Conservation (phyloP, 2,113 vertebrate species). For the Cyprinodon brontotheroides region DNA sequence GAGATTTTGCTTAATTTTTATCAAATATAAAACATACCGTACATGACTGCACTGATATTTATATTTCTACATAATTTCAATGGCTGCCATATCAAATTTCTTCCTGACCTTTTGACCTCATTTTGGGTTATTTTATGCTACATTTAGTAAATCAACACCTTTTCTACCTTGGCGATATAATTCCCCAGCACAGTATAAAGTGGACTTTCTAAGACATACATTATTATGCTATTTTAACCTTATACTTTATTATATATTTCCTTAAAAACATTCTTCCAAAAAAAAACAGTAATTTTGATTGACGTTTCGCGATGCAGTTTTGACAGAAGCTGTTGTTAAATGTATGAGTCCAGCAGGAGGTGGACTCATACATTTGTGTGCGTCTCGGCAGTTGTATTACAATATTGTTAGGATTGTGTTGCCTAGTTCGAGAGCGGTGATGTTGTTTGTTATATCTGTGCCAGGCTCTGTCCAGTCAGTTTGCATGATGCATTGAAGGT, state of each 20-base stretch:
- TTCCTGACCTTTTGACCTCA: too few species aligned
- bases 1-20: too few species aligned
- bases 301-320: background rate
- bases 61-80: too few species aligned
- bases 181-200: background rate
- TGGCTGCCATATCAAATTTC: too few species aligned
- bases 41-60: too few species aligned
- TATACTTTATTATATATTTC: background rate
- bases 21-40: too few species aligned
- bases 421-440: background rate
- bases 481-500: slow-evolving; percentile 52
- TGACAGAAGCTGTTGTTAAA: slow-evolving; percentile 10
- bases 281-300: background rate
- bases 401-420: background rate
- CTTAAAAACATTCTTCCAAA: background rate
- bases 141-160: too few species aligned
- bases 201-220: background rate
- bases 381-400: slow-evolving; percentile 5
- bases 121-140: too few species aligned
- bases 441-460: slow-evolving; percentile 4
- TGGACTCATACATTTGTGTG: slow-evolving; percentile 2
- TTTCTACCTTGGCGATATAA: too few species aligned
- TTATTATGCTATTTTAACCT: background rate
- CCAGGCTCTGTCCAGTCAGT: slow-evolving; percentile 15
- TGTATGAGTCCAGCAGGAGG: slow-evolving; percentile 13